Percentiles rank a stretch among this genome's conserved stretches.
These are phyloP conservation scores for Ectemnius cavifrons DNA, from an alignment of 2,888 invertebrate genomes.

Conservation along the genomic window DNA sequence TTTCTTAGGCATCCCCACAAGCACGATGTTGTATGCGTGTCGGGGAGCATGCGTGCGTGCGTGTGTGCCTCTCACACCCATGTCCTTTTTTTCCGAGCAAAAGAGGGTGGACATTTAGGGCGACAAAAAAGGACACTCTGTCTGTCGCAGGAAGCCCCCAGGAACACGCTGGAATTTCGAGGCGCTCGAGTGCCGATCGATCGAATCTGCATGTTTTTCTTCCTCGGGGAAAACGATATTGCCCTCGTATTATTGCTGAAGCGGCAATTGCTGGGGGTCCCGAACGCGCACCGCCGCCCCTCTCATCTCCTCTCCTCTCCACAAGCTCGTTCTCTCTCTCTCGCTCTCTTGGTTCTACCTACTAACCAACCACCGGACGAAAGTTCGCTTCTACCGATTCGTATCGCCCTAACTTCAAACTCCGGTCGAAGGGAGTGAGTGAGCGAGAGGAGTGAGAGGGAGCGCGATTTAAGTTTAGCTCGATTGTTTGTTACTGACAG, in stretches of 20 bases:
- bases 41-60: neutral
- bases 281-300: slow-evolving; percentile 29
- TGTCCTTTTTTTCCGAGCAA: slow-evolving; percentile 65
- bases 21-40: slow-evolving; percentile 22
- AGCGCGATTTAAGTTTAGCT: slow-evolving; percentile 44
- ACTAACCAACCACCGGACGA: slow-evolving; percentile 22
- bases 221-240: slow-evolving; percentile 57
- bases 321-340: neutral
- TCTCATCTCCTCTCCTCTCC: neutral
- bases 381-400: slow-evolving; percentile 30
- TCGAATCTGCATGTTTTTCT: slow-evolving; percentile 68
- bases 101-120: slow-evolving; percentile 74
- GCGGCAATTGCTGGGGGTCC: slow-evolving; percentile 51
- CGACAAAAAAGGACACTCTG: slow-evolving; percentile 69
- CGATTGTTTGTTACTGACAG: slow-evolving; percentile 48
- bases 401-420: slow-evolving; percentile 31
- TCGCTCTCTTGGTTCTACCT: neutral
- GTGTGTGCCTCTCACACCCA: slow-evolving; percentile 45
- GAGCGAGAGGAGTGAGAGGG: slow-evolving; percentile 9
- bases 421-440: neutral
- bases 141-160: slow-evolving; percentile 63
- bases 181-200: slow-evolving; percentile 56
- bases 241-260: slow-evolving; percentile 48
- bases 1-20: too few relatives aligned
- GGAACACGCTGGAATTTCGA: slow-evolving; percentile 59